phyloP scores from a whole-genome alignment of 2,113 vertebrate species.

The Oncorhynchus keta region DNA sequence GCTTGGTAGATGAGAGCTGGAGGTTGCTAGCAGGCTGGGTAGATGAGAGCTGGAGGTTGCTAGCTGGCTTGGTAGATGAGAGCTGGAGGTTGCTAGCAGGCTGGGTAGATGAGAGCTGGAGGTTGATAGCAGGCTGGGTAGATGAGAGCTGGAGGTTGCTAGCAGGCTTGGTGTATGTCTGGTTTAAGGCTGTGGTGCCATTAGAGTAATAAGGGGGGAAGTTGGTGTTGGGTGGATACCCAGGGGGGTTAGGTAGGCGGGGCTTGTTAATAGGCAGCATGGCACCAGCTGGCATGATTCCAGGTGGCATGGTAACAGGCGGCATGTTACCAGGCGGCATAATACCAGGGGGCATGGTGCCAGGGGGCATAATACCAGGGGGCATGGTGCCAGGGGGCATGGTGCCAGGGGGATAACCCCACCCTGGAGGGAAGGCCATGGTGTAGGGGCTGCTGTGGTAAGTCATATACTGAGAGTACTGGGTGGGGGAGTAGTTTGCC shows the following conservation, averaged over 20 bases:
- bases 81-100: no score
- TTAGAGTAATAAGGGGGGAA: background rate
- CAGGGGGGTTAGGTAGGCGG: background rate
- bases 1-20: no score
- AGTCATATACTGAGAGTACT: slow-evolving; percentile 1
- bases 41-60: no score
- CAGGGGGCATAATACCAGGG: background rate
- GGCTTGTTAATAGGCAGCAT: background rate
- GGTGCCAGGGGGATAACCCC: background rate
- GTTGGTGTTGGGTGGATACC: background rate
- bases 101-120: no score
- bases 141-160: no score
- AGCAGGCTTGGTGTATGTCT: accelerated
- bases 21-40: no score
- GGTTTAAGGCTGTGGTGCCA: background rate
- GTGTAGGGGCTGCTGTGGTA: background rate
- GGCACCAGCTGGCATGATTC: no score
- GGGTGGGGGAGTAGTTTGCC: slow-evolving; percentile 10
- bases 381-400: no score
- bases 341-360: background rate
- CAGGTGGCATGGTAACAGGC: background rate
- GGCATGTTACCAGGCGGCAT: no score
- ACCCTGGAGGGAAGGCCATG: background rate
- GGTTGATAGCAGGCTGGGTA: no score
- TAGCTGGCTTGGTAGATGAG: no score